Base-by-base conservation (phyloP, 2,113 vertebrate genomes). In the Spea multiplicata region DNA sequence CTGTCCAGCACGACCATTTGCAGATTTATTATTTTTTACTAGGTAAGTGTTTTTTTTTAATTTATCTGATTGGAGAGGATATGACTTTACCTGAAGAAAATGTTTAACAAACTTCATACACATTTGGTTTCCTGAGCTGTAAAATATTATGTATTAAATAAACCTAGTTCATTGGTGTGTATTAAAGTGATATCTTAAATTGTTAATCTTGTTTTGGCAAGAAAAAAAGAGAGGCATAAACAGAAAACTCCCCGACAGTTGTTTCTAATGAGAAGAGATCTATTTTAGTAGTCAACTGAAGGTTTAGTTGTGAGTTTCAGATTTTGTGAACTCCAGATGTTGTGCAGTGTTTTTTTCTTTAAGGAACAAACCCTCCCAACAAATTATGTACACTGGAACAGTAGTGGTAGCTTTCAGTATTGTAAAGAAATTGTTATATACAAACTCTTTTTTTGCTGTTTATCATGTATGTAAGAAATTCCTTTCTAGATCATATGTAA, bases 271-370 rank as follows among this genome's bases (percentile, higher is more conserved):
- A 94, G 95, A 95, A 96, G 93, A 99, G 95, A 93, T 98, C 95
- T 99, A 97, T 99, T 99, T 98, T 98, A 97, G 95, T 96, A 98
- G 96, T 95, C 91, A 93, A 93, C 93, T 92, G 93, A 95, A 94
- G 93, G 95, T 94, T 97, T 99, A 97, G 96, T 95, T 95, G 95
- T 98, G 92, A 95, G 94, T 94, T 97, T 98, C 94, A 91, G 94
- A 95, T 93, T 96, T 95, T 96, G 95, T 98, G 95, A 95, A 95
- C 91, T 94, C 92, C 93, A 90, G 90, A 95, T 95, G 94, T 97
- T 89, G 95, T 99, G 96, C 94, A 84, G 95, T 97, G 95, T 85
- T 84, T 85, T 84, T 84, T 30, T 30, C 30, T 90, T 88, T 76
- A 89, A 91, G 89, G 84, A 93, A 86, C 84, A 81, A 82, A 74